Evolutionary conservation across 2,888 invertebrate genomes (phyloP), one percentile per base, ranked within the genome.

Genomic region (Rotaria sp.): DNA sequence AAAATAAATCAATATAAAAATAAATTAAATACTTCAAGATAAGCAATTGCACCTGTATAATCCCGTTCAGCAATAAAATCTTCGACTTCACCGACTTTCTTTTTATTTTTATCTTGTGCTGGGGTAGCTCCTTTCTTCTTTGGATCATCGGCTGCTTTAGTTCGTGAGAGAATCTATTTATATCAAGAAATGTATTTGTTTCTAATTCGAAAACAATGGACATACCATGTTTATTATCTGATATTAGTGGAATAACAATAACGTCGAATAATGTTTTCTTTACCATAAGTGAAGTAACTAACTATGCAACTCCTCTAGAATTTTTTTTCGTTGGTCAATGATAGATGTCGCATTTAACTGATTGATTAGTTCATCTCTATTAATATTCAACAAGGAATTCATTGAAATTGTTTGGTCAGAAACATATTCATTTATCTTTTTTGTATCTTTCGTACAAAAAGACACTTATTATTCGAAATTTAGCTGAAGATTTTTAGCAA

Each of bases 21-120:
- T 11, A 26, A 30, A 30, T 0, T 18, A 21, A 45, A 24, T 88
- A 96, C 96, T 93, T 97, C 97, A 11, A 98, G 92, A 89, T 96
- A 93, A 0, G 97, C 96, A 38, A 96, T 93, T 0, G 96, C 97
- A 18, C 98, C 99, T 0, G 95, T 94, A 90, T 97, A 99, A 91
- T 99, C 99, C 84, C 97, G 93, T 89, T 94, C 94, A 41, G 94
- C 92, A 35, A 99, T 92, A 90, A 96, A 97, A 89, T 97, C 96
- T 89, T 96, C 96, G 26, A 98, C 92, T 88, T 95, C 94, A 0
- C 95, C 92, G 52, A 93, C 87, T 88, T 91, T 90, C 84, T 92
- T 91, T 88, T 90, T 91, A 87, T 90, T 90, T 84, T 91, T 87
- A 89, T 86, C 88, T 87, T 86, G 89, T 89, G 87, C 90, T 89